Conservation (phyloP, 2,113 vertebrate species). For the Scortum barcoo region DNA sequence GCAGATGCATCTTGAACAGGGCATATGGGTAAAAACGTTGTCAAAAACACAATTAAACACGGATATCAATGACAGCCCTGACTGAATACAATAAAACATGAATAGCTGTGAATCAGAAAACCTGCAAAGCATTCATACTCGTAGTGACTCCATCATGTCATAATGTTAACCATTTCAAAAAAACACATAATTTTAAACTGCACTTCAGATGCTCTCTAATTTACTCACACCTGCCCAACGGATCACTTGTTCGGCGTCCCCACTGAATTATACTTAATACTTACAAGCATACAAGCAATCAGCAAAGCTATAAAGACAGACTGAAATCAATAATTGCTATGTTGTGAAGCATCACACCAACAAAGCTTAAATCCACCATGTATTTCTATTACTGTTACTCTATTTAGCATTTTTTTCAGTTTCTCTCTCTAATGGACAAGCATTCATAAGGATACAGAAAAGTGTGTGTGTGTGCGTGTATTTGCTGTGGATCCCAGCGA, state of each 20-base stretch:
- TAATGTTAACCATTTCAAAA: neutral
- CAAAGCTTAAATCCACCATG: constrained; percentile 5
- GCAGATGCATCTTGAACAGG: constrained; percentile 11
- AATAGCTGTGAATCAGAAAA: neutral
- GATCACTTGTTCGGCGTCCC: neutral
- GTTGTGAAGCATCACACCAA: constrained; percentile 23
- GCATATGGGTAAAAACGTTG: neutral
- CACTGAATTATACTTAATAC: constrained; percentile 19
- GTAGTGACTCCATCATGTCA: neutral
- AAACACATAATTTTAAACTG: neutral
- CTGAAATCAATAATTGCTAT: constrained; percentile 52
- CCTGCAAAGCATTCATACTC: neutral
- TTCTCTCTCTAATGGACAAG: neutral
- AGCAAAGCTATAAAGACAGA: constrained; percentile 19
- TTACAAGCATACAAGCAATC: constrained; percentile 34
- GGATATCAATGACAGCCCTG: constrained; percentile 6
- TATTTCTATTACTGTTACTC: constrained; percentile 6
- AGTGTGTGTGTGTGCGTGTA: neutral
- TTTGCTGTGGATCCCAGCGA: neutral
- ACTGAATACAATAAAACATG: neutral
- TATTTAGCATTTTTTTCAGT: neutral
- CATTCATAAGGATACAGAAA: neutral
- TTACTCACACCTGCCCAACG: neutral
- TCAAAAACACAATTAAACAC: neutral
- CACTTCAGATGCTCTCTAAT: neutral